Evolutionary conservation across 2,888 invertebrate genomes (phyloP).

Genomic region (Erpobdella octoculata): DNA sequence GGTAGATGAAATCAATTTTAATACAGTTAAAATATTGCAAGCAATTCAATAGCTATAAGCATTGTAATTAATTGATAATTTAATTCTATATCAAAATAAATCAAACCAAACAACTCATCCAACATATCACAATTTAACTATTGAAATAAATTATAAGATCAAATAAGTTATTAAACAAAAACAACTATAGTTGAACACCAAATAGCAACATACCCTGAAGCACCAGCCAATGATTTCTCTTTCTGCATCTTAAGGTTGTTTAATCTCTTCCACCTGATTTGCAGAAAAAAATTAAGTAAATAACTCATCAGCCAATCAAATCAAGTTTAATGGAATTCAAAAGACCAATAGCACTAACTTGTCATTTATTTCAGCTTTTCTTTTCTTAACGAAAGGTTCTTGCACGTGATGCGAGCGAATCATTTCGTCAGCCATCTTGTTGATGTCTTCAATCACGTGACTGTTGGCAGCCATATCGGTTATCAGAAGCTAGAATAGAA

Average conservation of each 20-base stretch:
- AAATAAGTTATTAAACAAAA: background rate
- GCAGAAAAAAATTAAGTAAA: background rate
- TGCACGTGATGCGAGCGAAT: slow-evolving; percentile 77
- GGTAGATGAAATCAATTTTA: background rate
- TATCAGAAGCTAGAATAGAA: slow-evolving; percentile 66
- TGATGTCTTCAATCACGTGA: slow-evolving; percentile 79
- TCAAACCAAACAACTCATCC: background rate
- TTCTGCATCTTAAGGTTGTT: slow-evolving; percentile 78
- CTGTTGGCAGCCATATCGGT: slow-evolving; percentile 90
- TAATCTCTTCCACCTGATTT: slow-evolving; percentile 68
- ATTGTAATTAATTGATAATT: too few species aligned
- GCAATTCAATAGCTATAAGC: too few species aligned
- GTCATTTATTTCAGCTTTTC: slow-evolving; percentile 75
- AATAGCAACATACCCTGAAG: slow-evolving; percentile 65
- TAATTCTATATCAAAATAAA: background rate
- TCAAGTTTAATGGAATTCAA: background rate
- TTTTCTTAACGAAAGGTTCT: slow-evolving; percentile 66
- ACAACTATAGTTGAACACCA: too few species aligned
- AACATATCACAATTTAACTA: too few species aligned
- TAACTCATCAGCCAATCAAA: background rate
- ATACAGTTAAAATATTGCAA: too few species aligned
- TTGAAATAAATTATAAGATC: background rate
- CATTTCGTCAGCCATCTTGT: slow-evolving; percentile 74
- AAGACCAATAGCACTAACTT: slow-evolving; percentile 54
- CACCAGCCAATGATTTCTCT: slow-evolving; percentile 82